These are phyloP conservation scores for Paramuricea clavata DNA, from an alignment of 92 coral and sea anemone genomes.

Conservation along the genomic window DNA sequence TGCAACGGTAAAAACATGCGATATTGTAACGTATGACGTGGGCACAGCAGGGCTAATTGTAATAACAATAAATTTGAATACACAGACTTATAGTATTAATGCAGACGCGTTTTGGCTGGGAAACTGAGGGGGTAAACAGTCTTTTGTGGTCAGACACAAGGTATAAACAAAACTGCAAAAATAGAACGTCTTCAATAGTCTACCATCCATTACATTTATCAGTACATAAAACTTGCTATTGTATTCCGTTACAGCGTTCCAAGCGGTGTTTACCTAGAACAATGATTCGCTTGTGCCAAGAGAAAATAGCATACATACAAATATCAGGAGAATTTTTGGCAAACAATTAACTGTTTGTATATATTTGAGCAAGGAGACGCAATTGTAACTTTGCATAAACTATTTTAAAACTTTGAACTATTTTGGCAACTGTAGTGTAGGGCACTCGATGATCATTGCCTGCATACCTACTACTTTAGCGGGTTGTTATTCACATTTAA, in stretches of 20 bases:
- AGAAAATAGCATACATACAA: neutral
- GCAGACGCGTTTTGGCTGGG: slow-evolving; percentile 8
- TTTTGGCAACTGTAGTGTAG: too few relatives aligned
- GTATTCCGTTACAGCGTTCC: too few relatives aligned
- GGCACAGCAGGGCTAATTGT: neutral
- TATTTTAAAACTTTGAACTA: too few relatives aligned
- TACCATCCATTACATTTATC: too few relatives aligned
- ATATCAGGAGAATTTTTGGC: neutral
- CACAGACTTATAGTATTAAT: neutral
- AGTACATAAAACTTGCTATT: too few relatives aligned
- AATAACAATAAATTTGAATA: slow-evolving; percentile 1
- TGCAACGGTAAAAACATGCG: neutral
- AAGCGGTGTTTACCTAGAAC: too few relatives aligned
- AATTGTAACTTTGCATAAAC: neutral
- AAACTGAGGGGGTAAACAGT: neutral
- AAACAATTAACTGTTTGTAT: neutral
- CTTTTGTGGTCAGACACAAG: neutral
- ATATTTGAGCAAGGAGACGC: neutral
- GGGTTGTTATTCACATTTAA: too few relatives aligned
- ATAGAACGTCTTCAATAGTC: too few relatives aligned
- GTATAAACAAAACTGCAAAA: neutral
- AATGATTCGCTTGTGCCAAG: neutral
- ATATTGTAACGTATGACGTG: slow-evolving; percentile 19
- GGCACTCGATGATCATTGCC: too few relatives aligned
- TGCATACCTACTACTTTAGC: too few relatives aligned